Evolutionary conservation across 2,888 invertebrate species (phyloP).

Genomic region (Caenorhabditis zanzibari): DNA sequence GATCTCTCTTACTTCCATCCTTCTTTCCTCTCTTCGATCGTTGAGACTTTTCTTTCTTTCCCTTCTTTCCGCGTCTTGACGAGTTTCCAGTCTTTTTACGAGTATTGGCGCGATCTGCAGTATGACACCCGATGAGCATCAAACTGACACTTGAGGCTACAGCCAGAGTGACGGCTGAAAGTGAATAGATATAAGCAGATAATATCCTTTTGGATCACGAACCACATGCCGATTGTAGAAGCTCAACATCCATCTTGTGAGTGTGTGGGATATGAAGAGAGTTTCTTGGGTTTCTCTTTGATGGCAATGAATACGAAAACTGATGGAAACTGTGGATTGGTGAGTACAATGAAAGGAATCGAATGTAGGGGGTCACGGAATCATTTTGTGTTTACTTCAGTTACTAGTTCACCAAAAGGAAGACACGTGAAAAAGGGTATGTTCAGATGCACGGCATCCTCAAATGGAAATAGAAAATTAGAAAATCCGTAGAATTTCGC

Average conservation of each 20-base stretch:
- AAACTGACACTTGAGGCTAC: constrained; percentile 23
- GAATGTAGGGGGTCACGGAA: not conserved
- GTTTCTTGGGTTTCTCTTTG: constrained; percentile 15
- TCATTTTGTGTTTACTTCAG: not conserved
- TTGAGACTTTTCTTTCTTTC: constrained; percentile 13
- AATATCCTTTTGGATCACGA: not conserved
- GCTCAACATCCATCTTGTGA: constrained; percentile 29
- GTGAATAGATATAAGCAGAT: not conserved
- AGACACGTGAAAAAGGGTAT: not conserved
- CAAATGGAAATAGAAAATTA: too few species aligned
- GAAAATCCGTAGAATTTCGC: too few species aligned
- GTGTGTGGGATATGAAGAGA: constrained; percentile 36
- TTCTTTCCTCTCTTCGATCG: constrained; percentile 34
- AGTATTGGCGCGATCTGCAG: constrained; percentile 34
- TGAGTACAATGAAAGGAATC: not conserved
- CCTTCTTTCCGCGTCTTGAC: constrained; percentile 30
- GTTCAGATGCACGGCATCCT: too few species aligned
- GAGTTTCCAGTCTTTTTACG: constrained; percentile 21
- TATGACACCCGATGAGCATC: constrained; percentile 28
- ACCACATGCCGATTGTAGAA: constrained; percentile 34
- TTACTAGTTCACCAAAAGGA: not conserved
- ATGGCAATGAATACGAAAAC: constrained; percentile 19
- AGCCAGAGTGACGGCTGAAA: constrained; percentile 32
- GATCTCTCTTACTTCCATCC: constrained; percentile 20
- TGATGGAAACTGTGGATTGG: not conserved